These are phyloP conservation scores for Asbolus verrucosus DNA, from an alignment of 1,140 invertebrate genomes.

Conservation along the genomic window DNA sequence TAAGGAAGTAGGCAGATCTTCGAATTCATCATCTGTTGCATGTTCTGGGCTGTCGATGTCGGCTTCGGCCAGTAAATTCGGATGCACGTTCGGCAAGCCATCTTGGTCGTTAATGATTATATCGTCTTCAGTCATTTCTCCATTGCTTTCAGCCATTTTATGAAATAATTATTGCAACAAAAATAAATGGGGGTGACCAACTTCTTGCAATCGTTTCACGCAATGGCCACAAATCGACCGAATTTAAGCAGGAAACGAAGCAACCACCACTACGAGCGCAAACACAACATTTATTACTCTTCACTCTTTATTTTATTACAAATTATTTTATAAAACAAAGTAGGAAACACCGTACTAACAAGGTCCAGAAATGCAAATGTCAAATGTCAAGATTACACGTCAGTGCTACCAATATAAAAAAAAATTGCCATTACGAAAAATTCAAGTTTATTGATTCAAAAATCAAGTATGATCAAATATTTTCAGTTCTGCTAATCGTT, in stretches of 20 bases:
- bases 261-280: not conserved
- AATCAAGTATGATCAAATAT: not conserved
- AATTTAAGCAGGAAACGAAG: not conserved
- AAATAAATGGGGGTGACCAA: slow-evolving; percentile 14
- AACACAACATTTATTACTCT: not conserved
- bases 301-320: not conserved
- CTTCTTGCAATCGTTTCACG: not conserved
- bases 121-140: slow-evolving; percentile 70
- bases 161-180: not conserved
- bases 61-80: slow-evolving; percentile 69
- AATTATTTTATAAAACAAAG: slow-evolving; percentile 18
- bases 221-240: not conserved
- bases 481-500: too few relatives aligned
- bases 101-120: slow-evolving; percentile 87
- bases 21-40: slow-evolving; percentile 74
- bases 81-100: slow-evolving; percentile 84
- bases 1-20: slow-evolving; percentile 88
- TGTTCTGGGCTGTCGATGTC: slow-evolving; percentile 70
- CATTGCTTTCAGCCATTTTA: slow-evolving; percentile 62
- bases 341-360: slow-evolving; percentile 11
- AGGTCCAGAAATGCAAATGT: slow-evolving; percentile 5
- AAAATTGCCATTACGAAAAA: not conserved
- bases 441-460: not conserved
- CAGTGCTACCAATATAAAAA: not conserved
- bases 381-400: slow-evolving; percentile 19